A percentile compares a stretch with the other conserved stretches of the same genome.
Conservation (phyloP, 92 coral and sea anemone genomes). For the Galaxea fascicularis region DNA sequence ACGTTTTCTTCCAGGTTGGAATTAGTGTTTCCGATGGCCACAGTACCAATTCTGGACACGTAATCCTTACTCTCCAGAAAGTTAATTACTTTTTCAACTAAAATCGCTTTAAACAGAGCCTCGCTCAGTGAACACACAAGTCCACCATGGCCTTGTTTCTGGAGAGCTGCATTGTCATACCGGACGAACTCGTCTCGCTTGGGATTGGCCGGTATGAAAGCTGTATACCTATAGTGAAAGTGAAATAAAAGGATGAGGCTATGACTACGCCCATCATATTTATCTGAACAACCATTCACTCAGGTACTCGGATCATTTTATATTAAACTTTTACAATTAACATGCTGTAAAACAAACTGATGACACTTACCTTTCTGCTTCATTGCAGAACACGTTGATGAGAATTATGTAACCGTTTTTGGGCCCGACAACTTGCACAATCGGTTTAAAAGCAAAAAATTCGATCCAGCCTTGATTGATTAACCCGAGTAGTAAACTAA, state of each 20-base stretch:
- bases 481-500: neutral
- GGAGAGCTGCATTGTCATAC: constrained; percentile 6
- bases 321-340: too few species aligned
- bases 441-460: constrained; percentile 37
- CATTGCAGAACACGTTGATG: constrained; percentile 29
- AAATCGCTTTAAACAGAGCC: constrained; percentile 24
- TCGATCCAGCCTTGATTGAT: constrained; percentile 18
- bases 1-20: constrained; percentile 15
- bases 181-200: constrained; percentile 21
- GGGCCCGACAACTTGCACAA: neutral
- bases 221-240: constrained; percentile 7
- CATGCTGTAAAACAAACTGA: neutral
- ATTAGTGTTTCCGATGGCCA: neutral
- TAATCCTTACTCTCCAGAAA: constrained; percentile 17
- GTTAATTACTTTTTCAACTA: constrained; percentile 21
- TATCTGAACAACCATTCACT: constrained; percentile 1
- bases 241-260: neutral
- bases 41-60: constrained; percentile 14
- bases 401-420: constrained; percentile 16
- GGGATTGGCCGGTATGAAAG: constrained; percentile 31
- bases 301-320: neutral
- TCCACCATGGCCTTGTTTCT: constrained; percentile 21
- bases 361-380: constrained; percentile 8
- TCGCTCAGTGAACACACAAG: constrained; percentile 34
- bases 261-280: constrained; percentile 3